A percentile compares a stretch with the other conserved stretches of the same genome.
These are phyloP conservation scores for Clunio marinus DNA, from an alignment of 2,888 invertebrate genomes.

Conservation along the genomic window DNA sequence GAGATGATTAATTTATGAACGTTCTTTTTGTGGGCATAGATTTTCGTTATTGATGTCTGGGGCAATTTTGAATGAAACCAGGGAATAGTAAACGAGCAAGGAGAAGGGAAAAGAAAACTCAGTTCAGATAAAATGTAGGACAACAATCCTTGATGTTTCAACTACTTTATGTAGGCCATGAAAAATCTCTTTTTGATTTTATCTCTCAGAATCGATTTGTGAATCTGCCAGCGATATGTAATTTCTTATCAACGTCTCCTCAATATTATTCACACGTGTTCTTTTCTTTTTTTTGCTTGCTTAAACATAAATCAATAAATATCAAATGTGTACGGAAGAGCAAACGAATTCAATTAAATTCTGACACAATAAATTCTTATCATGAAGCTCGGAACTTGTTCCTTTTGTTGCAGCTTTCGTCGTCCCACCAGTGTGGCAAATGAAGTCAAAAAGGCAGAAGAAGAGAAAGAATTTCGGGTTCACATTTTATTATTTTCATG, in stretches of 20 bases:
- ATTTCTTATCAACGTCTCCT: background rate
- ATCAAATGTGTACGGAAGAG: background rate
- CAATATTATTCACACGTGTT: too few species aligned
- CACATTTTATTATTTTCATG: constrained; percentile 1
- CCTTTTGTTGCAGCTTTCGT: background rate
- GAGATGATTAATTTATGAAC: constrained; percentile 35
- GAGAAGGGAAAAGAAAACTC: too few species aligned
- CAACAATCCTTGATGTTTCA: too few species aligned
- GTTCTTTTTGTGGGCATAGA: background rate
- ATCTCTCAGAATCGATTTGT: background rate
- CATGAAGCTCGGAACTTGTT: background rate
- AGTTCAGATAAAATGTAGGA: too few species aligned
- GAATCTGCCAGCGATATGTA: background rate
- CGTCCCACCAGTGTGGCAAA: background rate
- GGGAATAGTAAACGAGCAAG: too few species aligned
- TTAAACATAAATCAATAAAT: constrained; percentile 12
- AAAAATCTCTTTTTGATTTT: constrained; percentile 15
- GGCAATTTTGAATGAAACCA: too few species aligned
- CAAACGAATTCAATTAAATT: constrained; percentile 23
- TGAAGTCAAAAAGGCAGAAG: background rate
- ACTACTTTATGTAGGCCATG: too few species aligned
- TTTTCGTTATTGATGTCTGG: too few species aligned
- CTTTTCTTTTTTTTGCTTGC: background rate
- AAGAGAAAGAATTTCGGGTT: background rate
- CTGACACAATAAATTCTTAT: constrained; percentile 24